Evolutionary conservation across 2,113 vertebrate species (phyloP), one percentile per base, ranked within the genome.

Genomic region (Polypterus senegalus): DNA sequence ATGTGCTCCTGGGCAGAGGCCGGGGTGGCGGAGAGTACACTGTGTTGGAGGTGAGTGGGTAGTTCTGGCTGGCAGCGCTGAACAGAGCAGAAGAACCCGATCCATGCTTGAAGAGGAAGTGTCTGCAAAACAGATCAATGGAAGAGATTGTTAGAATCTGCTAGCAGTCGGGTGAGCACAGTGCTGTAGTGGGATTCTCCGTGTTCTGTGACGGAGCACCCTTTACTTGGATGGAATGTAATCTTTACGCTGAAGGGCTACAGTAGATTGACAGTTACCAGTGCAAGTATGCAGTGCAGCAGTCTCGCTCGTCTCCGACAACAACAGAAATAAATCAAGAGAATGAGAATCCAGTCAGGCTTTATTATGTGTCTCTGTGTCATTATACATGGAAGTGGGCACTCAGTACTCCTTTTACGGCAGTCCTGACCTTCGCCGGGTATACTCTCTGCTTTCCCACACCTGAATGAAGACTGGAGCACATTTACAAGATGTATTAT

Each of bases 81-180:
- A 96, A 92, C 64, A 97, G 88, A 58, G 92, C 89, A 1, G 94
- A 97, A 3, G 94, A 94, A 43, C 92, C 93, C 56, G 94, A 97
- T 71, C 93, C 93, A 2, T 94, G 94, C 72, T 97, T 97, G 83
- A 97, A 97, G 60, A 97, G 88, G 84, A 97, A 97, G 79, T 97
- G 94, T 81, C 94, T 97, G 79, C 0, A 46, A 72, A 78, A 69
- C 43, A 77, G 65, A 80, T 67, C 66, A 7, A 44, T 70, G 69
- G 78, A 9, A 80, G 51, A 79, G 61, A 66, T 66, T 53, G 49
- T 51, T 9, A 63, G 61, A 64, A 48, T 9, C 27, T 57, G 56
- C 56, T 54, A 64, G 4, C 3, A 51, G 58, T 47, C 47, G 58
- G 45, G 10, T 45, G 54, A 58, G 11, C 27, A 27, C 27, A 27